Conservation (phyloP, 2,113 vertebrate species). For the Tyrannus savana region DNA sequence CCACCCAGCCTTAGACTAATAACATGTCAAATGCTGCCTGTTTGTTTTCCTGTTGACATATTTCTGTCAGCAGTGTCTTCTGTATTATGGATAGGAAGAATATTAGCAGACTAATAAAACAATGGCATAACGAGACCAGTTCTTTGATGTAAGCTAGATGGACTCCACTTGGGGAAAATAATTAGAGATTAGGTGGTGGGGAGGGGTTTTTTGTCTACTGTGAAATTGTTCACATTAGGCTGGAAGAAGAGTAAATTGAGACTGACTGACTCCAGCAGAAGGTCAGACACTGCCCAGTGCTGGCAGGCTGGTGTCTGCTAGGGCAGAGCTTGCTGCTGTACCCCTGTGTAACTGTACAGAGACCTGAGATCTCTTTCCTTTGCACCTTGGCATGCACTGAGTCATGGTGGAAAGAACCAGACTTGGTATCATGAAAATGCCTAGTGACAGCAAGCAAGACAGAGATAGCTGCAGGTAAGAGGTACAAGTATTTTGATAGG, state of each 20-base stretch:
- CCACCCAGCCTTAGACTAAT: slow-evolving; percentile 40
- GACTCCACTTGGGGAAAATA: slow-evolving; percentile 42
- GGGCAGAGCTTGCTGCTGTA: not conserved
- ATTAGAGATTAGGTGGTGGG: slow-evolving; percentile 12
- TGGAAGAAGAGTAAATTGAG: slow-evolving; percentile 53
- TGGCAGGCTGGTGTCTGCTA: not conserved
- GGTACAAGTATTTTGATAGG: not conserved
- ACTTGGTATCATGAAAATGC: not conserved
- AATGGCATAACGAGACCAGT: slow-evolving; percentile 25
- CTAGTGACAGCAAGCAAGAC: not conserved
- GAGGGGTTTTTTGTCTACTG: slow-evolving; percentile 2
- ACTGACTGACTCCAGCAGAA: slow-evolving; percentile 54
- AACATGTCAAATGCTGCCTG: slow-evolving; percentile 62
- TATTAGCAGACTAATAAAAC: slow-evolving; percentile 58
- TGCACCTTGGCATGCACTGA: not conserved
- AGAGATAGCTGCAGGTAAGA: not conserved
- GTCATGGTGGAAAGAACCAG: not conserved
- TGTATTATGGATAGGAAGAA: slow-evolving; percentile 51
- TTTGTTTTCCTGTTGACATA: slow-evolving; percentile 68
- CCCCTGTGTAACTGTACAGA: not conserved
- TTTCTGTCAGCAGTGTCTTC: slow-evolving; percentile 62
- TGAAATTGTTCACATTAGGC: slow-evolving; percentile 35
- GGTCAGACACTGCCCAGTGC: not conserved
- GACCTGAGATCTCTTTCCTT: not conserved
- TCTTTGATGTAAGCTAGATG: slow-evolving; percentile 64